Evolutionary conservation across 2,113 vertebrate species (phyloP).

Genomic region (Picathartes gymnocephalus): DNA sequence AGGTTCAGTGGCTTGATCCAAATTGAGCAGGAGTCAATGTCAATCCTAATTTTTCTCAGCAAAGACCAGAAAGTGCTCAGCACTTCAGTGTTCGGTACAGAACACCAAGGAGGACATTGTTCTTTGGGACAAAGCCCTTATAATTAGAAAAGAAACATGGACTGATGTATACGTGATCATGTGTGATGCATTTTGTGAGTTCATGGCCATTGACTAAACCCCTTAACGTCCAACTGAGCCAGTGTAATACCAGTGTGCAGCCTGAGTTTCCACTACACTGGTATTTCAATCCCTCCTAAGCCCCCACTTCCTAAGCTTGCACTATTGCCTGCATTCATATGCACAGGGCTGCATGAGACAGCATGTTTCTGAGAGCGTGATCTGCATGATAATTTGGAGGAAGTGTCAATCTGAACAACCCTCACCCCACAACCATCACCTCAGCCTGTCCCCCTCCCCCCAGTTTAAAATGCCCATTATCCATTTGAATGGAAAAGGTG

Average conservation of each 20-base stretch:
- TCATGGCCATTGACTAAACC: background rate
- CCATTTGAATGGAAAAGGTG: constrained; percentile 24
- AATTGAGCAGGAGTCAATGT: constrained; percentile 7
- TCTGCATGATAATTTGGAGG: constrained; percentile 22
- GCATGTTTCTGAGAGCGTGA: background rate
- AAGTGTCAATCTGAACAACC: background rate
- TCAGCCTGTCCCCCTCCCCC: background rate
- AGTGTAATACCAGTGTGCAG: background rate
- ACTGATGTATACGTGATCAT: background rate
- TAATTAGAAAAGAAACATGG: background rate
- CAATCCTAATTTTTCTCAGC: constrained; percentile 12
- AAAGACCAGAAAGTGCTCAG: background rate
- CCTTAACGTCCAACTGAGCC: background rate
- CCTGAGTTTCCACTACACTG: background rate
- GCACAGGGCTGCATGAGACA: background rate
- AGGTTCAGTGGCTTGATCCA: constrained; percentile 9
- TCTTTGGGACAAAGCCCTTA: background rate
- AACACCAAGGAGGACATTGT: background rate
- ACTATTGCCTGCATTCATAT: background rate
- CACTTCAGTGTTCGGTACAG: background rate
- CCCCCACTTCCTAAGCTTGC: background rate
- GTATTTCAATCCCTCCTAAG: constrained; percentile 8
- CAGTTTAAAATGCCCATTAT: background rate
- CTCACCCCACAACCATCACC: background rate
- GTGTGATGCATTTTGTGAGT: background rate